These are phyloP conservation scores for Rhizoglyphus robini DNA, from an alignment of 1,140 invertebrate genomes.

Conservation along the genomic window DNA sequence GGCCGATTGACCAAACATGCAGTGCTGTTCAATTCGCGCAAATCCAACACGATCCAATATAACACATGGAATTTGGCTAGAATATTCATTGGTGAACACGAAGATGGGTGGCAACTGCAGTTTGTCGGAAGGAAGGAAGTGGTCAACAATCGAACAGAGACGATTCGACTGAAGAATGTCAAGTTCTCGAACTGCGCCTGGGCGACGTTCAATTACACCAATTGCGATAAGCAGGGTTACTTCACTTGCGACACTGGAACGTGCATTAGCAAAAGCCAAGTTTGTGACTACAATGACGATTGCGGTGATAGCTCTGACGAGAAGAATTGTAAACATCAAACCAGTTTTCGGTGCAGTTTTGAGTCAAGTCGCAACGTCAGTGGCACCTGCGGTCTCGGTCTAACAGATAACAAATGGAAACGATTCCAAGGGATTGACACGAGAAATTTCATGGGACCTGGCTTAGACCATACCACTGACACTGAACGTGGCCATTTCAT, in stretches of 20 bases:
- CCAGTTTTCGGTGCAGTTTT: conserved; percentile 24
- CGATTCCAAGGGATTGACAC: neutral
- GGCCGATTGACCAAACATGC: neutral
- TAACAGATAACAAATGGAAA: conserved; percentile 16
- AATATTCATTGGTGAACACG: conserved; percentile 20
- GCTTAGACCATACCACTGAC: conserved; percentile 15
- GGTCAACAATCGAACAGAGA: neutral
- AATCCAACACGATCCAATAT: neutral
- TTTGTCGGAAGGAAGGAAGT: conserved; percentile 9
- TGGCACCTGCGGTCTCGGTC: conserved; percentile 12
- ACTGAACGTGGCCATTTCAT: neutral
- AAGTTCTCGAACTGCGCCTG: conserved; percentile 20
- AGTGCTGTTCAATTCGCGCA: neutral
- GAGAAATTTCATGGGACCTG: conserved; percentile 5
- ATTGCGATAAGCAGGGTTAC: conserved; percentile 12
- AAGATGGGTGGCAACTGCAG: neutral
- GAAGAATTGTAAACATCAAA: conserved; percentile 20
- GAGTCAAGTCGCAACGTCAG: conserved; percentile 1
- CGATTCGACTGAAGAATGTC: conserved; percentile 22
- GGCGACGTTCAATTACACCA: neutral
- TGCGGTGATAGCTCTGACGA: conserved; percentile 27
- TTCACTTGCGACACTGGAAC: conserved; percentile 21
- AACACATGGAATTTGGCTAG: conserved; percentile 3
- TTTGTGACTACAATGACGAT: conserved; percentile 21
- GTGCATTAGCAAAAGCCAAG: conserved; percentile 18